phyloP scores from a whole-genome alignment of 2,797 vertebrate species.

The Cheirogaleus major region DNA sequence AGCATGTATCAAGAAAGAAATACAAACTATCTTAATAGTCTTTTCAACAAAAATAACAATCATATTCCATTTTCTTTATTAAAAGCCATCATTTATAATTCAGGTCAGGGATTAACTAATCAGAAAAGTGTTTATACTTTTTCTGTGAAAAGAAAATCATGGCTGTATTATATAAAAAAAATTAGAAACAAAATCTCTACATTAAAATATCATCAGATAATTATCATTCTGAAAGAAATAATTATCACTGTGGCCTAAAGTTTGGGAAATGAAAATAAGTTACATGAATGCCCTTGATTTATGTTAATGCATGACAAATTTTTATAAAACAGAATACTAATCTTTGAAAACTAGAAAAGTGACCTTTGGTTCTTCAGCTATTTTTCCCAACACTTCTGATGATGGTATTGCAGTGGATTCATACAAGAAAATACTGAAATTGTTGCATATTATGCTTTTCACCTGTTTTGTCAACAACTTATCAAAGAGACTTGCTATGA shows the following conservation, averaged over 20 bases:
- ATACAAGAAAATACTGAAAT: not conserved
- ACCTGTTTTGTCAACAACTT: not conserved
- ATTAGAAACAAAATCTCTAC: not conserved
- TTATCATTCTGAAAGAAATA: constrained; percentile 44
- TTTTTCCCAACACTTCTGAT: not conserved
- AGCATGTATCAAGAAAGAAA: not conserved
- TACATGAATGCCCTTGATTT: not conserved
- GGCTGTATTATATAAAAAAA: not conserved
- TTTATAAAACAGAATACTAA: not conserved
- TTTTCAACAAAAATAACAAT: constrained; percentile 14
- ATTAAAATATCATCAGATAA: constrained; percentile 28
- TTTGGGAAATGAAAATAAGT: not conserved
- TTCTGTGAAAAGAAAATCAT: constrained; percentile 46
- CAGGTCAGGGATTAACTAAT: constrained; percentile 13
- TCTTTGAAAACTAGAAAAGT: constrained; percentile 19
- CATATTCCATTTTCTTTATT: not conserved
- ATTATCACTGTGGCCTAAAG: not conserved
- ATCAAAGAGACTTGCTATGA: not conserved
- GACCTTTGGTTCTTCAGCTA: not conserved
- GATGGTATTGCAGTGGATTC: not conserved
- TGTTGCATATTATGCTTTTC: not conserved
- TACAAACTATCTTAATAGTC: not conserved
- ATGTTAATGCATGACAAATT: not conserved
- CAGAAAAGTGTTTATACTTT: constrained; percentile 19
- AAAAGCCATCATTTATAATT: constrained; percentile 32